Evolutionary conservation across 2,797 vertebrate species (phyloP).

Genomic region (Fringilla coelebs): DNA sequence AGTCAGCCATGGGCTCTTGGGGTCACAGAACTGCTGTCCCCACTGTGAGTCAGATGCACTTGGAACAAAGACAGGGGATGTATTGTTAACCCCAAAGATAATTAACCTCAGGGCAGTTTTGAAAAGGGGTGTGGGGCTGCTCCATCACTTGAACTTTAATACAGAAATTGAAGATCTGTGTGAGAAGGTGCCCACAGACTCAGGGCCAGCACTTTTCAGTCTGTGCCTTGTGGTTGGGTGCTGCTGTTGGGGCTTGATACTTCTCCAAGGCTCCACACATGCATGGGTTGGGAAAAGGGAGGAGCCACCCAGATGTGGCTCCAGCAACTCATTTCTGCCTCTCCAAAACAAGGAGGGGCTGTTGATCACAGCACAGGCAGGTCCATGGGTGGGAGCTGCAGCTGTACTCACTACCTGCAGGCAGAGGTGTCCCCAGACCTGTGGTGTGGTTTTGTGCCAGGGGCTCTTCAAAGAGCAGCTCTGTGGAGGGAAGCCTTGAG

Average conservation of each 20-base stretch:
- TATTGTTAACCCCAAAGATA: background rate
- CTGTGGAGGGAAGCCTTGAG: background rate
- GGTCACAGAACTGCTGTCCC: background rate
- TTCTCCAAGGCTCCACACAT: background rate
- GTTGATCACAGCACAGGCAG: background rate
- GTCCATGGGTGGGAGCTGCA: background rate
- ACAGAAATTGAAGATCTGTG: background rate
- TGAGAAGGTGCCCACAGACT: accelerated
- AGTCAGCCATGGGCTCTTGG: accelerated
- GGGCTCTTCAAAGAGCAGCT: background rate
- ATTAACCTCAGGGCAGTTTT: background rate
- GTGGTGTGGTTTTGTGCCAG: accelerated
- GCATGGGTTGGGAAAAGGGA: accelerated
- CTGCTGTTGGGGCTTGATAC: background rate
- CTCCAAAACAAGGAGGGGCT: background rate
- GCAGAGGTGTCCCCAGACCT: background rate
- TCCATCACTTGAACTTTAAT: background rate
- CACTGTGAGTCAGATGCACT: background rate
- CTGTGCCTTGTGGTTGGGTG: background rate
- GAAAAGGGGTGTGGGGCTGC: background rate
- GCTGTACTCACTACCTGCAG: background rate
- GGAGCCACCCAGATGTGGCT: background rate
- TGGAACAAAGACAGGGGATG: background rate
- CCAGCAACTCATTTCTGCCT: background rate
- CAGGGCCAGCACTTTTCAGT: background rate